Base-by-base conservation (phyloP, 1,140 invertebrate species). In the Sipha flava region DNA sequence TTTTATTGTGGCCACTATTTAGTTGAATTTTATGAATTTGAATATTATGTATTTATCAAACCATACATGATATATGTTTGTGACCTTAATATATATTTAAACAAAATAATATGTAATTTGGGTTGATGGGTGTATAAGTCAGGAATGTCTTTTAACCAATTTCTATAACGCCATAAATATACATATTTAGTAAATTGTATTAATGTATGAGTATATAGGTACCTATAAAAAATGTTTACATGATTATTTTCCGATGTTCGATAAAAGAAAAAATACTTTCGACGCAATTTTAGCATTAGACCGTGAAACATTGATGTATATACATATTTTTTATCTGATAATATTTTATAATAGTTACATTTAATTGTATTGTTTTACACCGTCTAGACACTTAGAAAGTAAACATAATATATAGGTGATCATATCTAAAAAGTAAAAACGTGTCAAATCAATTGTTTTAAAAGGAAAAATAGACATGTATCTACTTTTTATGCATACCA, bases 341-440 rank as follows among this genome's bases (percentile, higher is more conserved):
- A 54, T 54, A 75, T 57, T 77, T 77, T 40, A 31, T 21, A 31
- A 47, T 40, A 37, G 21, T 3, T 18, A 57, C 21, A 57, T 57
- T 57, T 77, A 77, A 77, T 77, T 77, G 73, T 47, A 59, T 29
- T 77, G 52, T 77, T 52, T 59, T 77, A 52, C 26, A 40, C 34
- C 21, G 70, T 52, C 64, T 68, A 68, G 52, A 77, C 52, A 34
- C 34, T 40, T 77, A 77, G 34, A 77, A 59, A 77, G 73, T 59
- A 77, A 77, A 57, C 52, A 77, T 5, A 34, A 18, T 77, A 54
- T 59, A 31, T 77, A 54, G 52, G 34, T 29, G 31, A 26, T 77
- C 14, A n/a, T 52, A 75, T 75, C 70, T 57, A 59, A 77, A 77
- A 77, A 77, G 52, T 57, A 77, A 77, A 77, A 77, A 77, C 73